A percentile compares a stretch with the other conserved stretches of the same genome.
Evolutionary conservation across 2,888 invertebrate genomes (phyloP).

Genomic region (Tribolium freemani): DNA sequence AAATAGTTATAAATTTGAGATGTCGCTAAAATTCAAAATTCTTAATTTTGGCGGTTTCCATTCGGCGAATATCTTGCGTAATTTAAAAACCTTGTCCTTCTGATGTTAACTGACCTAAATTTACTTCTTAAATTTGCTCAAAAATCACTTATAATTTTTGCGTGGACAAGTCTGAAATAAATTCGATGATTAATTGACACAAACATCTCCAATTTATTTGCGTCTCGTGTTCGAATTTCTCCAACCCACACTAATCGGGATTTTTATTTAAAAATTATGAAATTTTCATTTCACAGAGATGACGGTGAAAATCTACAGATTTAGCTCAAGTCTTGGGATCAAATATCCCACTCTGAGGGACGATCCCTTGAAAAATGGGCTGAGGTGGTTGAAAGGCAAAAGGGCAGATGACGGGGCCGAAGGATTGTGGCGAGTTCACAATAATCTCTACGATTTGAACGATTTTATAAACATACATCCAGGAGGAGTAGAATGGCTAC

Average conservation of each 20-base stretch:
- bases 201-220: slow-evolving; percentile 22
- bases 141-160: neutral
- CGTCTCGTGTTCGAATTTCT: slow-evolving; percentile 8
- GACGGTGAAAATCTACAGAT: slow-evolving; percentile 1
- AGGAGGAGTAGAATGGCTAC: slow-evolving; percentile 83
- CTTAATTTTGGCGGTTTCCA: no score
- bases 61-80: no score
- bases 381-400: slow-evolving; percentile 76
- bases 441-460: slow-evolving; percentile 86
- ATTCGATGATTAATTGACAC: slow-evolving; percentile 27
- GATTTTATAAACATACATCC: slow-evolving; percentile 86
- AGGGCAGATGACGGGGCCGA: slow-evolving; percentile 80
- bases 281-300: neutral
- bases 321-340: slow-evolving; percentile 36
- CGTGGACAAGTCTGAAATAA: slow-evolving; percentile 4
- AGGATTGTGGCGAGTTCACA: slow-evolving; percentile 81
- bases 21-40: no score
- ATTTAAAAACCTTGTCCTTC: no score
- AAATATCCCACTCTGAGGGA: slow-evolving; percentile 38
- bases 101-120: no score
- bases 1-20: no score
- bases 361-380: slow-evolving; percentile 28
- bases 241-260: neutral
- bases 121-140: no score
- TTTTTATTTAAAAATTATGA: neutral